Base-by-base conservation (phyloP, 2,888 invertebrate genomes). In the Eupithecia subfuscata region DNA sequence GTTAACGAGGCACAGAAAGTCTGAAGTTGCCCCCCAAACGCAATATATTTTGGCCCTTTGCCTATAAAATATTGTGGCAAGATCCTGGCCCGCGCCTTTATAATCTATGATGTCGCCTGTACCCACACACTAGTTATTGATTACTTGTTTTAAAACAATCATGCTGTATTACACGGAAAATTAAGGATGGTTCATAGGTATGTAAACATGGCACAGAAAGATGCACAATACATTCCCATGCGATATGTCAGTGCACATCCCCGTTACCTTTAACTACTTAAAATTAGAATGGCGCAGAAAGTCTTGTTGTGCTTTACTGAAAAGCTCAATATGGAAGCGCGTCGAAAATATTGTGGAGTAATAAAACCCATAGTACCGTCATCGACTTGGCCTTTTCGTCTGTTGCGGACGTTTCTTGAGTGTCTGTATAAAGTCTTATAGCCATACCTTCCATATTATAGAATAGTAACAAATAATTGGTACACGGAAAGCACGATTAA, bases 11-110 rank as follows among this genome's bases (percentile, higher is more conserved):
- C 74, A 82, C 87, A 0, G 94, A 93, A 76, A 82, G 85, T 83
- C 82, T 92, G 77, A 91, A 91, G 18, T 83, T 83, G 34, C 95
- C 96, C 0, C 95, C 95, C 74, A 97, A 97, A 91, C 94, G 98
- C 80, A 97, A 97, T 30, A 92, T 97, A 34, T 34, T 34, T 97
- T 1, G 98, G 98, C 60, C 98, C 97, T 69, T 93, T 97, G 84
- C 98, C 96, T 30, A 75, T 95, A 94, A 85, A 97, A 97, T 86
- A 93, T 96, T 70, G 92, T 93, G 5, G 95, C 96, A 56, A 92
- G 96, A 14, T 93, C 95, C 63, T 89, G 93, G 30, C 90, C 92
- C 64, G 91, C 84, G 48, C 82, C 85, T 1, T 5, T 64, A 9
- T 76, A 82, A 48, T 74, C 83, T 64, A 79, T 34, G 2, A 22